Evolutionary conservation across 1,140 invertebrate species (phyloP), one percentile per base, ranked within the genome.

Genomic region (Oreohelix idahoensis): DNA sequence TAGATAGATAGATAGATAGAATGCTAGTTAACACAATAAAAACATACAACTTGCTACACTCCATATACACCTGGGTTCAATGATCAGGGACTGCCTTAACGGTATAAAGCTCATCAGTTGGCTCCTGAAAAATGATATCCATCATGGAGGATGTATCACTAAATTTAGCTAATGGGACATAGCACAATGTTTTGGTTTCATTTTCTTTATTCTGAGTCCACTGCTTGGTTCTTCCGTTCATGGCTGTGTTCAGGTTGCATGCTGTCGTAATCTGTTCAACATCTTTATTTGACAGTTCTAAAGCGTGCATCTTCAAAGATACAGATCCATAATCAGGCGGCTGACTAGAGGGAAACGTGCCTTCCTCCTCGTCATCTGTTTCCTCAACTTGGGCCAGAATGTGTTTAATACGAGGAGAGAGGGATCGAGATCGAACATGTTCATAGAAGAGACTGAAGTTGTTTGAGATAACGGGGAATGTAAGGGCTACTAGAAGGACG

Each of bases 381-480:
- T 23, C n/a, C 36, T 45, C 49, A 11, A 1, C 49, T 20, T 75
- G 66, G 39, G 42, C 13, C n/a, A 38, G 0, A 49, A 53, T 5
- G 10, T 20, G 29, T 10, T 39, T 71, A 29, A 51, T 38, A 1
- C 82, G 75, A 26, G 84, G 79, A 29, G 84, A 84, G 4, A 81
- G 77, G 17, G 86, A 84, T 36, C 89, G 80, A 36, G 90, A 90
- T 36, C 90, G 83, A 4, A 90, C 90, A 85, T 92, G 90, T 29
- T 87, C 87, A 80, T 92, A 92, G 75, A 91, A 92, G 17, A 92
- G 83, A 17, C 87, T 89, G 75, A 92, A 92, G 83, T 92, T 92
- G 84, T 91, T 92, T 35, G 90, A 91, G 74, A 92, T 89, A 26
- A 92, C 89, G 1, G 91, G 91, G 83, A 92, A 89, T 36, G 91